Evolutionary conservation across 2,797 vertebrate species (phyloP), one percentile per base, ranked within the genome.

Genomic region (Sebastes minor): DNA sequence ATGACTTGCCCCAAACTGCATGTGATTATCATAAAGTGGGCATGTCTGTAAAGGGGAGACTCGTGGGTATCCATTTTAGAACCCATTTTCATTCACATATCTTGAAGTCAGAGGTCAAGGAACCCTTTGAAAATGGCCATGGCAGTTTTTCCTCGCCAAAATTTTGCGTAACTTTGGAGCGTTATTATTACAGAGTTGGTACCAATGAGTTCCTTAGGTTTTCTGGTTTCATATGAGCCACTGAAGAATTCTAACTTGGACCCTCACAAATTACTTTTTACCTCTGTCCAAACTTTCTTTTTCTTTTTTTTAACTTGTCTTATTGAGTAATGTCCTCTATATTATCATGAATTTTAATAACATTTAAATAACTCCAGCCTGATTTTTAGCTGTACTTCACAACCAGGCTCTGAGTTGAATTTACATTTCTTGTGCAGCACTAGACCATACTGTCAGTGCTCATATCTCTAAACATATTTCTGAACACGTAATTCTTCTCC

Each of bases 311-410:
- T 5, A 25, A 55, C 53, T 23, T 30, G 0, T 78, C 20, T 72
- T 23, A 22, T 10, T 53, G 22, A 53, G 16, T 76, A 61, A 76
- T 74, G 8, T 82, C 66, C 32, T 56, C 6, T 35, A 18, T 35
- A 7, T 53, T 22, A 59, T 68, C 22, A 28, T 76, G 69, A 57
- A 84, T 80, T 59, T 69, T 59, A 66, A 78, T 65, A 18, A 13
- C 61, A 35, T 68, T 57, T 13, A 25, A 75, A 78, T 33, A 38
- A 52, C 56, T 62, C 4, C 12, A 28, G 38, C 1, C 32, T 46
- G 32, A 61, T 53, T 65, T 49, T 46, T 25, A 73, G 32, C 33
- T 53, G 35, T 30, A 22, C 64, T 33, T 62, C 42, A 67, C 57
- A 38, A 23, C 25, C 52, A 13, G 70, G 11, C 33, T 63, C 27